These are phyloP conservation scores for Pimpla rufipes DNA, from an alignment of 2,888 invertebrate species.

Conservation along the genomic window DNA sequence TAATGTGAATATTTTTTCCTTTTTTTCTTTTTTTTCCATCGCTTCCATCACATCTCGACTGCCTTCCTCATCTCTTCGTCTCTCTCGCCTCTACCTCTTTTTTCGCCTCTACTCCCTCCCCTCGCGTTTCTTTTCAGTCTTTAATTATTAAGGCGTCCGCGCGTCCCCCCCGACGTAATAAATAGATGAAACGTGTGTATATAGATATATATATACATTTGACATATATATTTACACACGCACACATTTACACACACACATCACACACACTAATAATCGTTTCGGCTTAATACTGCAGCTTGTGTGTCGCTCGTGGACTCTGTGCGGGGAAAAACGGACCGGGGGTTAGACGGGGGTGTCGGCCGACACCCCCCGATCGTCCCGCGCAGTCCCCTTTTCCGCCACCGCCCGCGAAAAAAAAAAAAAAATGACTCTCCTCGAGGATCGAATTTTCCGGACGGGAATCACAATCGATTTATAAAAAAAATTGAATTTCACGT, in stretches of 20 bases:
- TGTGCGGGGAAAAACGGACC: conserved; percentile 40
- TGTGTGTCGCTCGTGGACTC: conserved; percentile 31
- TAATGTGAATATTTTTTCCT: conserved; percentile 9
- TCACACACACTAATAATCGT: conserved; percentile 61
- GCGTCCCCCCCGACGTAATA: conserved; percentile 58
- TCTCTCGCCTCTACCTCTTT: conserved; percentile 34
- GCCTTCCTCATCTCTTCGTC: neutral
- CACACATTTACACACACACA: neutral
- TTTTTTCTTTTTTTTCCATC: conserved; percentile 14
- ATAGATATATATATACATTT: neutral
- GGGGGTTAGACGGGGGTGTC: conserved; percentile 41
- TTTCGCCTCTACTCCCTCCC: conserved; percentile 55
- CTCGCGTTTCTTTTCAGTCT: conserved; percentile 57
- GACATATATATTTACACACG: neutral
- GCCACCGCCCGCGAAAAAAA: conserved; percentile 18
- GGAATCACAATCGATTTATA: neutral
- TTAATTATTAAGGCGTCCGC: conserved; percentile 55
- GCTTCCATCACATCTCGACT: conserved; percentile 22
- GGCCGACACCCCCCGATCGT: conserved; percentile 34
- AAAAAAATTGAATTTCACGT: neutral
- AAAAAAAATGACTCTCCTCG: conserved; percentile 11
- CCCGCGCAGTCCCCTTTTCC: conserved; percentile 20
- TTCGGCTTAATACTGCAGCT: conserved; percentile 61
- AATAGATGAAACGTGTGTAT: conserved; percentile 58
- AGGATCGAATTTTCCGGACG: neutral